phyloP scores from a whole-genome alignment of 2,113 vertebrate genomes.

The Lagopus leucura region DNA sequence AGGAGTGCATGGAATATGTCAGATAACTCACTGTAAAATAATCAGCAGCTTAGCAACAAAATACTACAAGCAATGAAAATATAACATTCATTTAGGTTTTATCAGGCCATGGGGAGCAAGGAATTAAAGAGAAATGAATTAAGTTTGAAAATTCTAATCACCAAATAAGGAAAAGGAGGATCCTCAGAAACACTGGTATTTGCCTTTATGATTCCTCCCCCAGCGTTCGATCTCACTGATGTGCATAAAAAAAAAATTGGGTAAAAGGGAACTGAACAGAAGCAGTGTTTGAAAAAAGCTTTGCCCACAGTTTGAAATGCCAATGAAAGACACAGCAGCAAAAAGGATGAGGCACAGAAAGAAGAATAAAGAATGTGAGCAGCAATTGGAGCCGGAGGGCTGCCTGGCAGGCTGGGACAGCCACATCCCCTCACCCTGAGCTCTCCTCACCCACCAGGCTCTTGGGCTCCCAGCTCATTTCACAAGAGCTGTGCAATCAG shows the following conservation, averaged over 20 bases:
- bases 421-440: rapidly evolving
- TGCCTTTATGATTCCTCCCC: neutral
- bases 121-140: neutral
- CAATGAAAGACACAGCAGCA: neutral
- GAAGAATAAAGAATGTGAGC: neutral
- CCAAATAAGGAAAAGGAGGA: neutral
- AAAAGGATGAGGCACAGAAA: neutral
- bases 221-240: neutral
- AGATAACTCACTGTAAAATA: neutral
- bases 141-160: neutral
- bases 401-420: neutral
- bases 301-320: neutral
- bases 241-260: neutral
- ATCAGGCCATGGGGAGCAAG: neutral
- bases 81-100: neutral
- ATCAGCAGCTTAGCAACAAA: neutral
- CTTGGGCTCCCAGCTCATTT: neutral
- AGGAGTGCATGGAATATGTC: rapidly evolving
- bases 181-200: neutral
- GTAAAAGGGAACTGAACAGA: neutral
- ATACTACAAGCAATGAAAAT: neutral
- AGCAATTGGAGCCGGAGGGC: neutral
- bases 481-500: neutral
- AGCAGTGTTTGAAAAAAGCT: neutral
- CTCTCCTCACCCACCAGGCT: rapidly evolving